Percentiles rank a stretch among this genome's conserved stretches.
phyloP scores from a whole-genome alignment of 2,888 invertebrate genomes.

The Brachypalpus laphriformis region DNA sequence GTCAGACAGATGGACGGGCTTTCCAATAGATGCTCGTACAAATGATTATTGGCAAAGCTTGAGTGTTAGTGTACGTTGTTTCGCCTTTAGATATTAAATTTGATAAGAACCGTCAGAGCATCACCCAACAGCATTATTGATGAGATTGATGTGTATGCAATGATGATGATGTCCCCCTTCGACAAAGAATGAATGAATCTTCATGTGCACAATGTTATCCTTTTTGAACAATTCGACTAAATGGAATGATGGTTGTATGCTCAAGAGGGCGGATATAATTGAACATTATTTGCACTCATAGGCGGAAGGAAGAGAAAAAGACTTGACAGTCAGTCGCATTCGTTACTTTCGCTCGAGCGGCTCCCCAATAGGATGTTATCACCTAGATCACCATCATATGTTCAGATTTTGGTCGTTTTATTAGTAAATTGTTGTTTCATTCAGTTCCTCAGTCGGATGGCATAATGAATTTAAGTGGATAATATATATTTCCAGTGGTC shows the following conservation, averaged over 20 bases:
- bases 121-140: constrained; percentile 50
- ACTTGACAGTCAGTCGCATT: constrained; percentile 29
- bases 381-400: constrained; percentile 79
- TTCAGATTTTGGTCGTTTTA: constrained; percentile 81
- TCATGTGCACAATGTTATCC: constrained; percentile 38
- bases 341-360: constrained; percentile 49
- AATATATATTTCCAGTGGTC: neutral
- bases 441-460: constrained; percentile 1
- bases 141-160: constrained; percentile 50
- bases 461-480: neutral
- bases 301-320: constrained; percentile 19
- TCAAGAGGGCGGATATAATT: constrained; percentile 81
- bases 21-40: constrained; percentile 23
- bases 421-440: constrained; percentile 81
- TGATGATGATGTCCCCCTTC: constrained; percentile 16
- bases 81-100: constrained; percentile 60
- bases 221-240: constrained; percentile 53
- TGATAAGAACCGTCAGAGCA: constrained; percentile 59
- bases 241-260: constrained; percentile 76
- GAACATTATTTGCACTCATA: constrained; percentile 76
- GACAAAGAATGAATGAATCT: constrained; percentile 10
- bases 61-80: constrained; percentile 11
- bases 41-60: constrained; percentile 19
- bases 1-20: constrained; percentile 26
- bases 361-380: constrained; percentile 49